Evolutionary conservation across 2,888 invertebrate genomes (phyloP).

Genomic region (Loripinus fragilis): DNA sequence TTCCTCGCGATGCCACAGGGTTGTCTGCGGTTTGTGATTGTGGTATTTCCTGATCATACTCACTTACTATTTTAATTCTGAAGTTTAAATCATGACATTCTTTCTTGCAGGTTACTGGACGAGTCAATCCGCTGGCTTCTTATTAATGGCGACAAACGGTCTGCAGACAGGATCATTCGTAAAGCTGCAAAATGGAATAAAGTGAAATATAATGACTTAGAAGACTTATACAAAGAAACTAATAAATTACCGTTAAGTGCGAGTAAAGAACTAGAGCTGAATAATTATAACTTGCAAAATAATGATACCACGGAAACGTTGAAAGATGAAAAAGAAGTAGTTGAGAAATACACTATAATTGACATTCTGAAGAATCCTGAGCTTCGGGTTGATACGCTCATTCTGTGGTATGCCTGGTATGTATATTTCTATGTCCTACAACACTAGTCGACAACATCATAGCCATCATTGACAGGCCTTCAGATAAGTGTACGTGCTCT

Average conservation of each 20-base stretch:
- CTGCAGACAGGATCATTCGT: constrained; percentile 58
- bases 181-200: constrained; percentile 66
- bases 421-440: too few relatives aligned
- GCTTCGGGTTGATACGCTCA: constrained; percentile 59
- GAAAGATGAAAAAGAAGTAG: neutral
- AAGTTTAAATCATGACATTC: too few relatives aligned
- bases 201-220: constrained; percentile 37
- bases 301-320: neutral
- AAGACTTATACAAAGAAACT: constrained; percentile 11
- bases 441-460: too few relatives aligned
- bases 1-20: too few relatives aligned
- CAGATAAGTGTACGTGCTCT: too few relatives aligned
- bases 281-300: neutral
- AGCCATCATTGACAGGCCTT: too few relatives aligned
- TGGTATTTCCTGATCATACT: too few relatives aligned
- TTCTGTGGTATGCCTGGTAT: constrained; percentile 67
- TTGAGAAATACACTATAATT: constrained; percentile 53
- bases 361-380: constrained; percentile 64
- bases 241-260: neutral
- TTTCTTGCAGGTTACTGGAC: constrained; percentile 60
- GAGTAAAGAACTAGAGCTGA: neutral
- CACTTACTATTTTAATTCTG: too few relatives aligned
- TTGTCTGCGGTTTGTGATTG: too few relatives aligned
- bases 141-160: constrained; percentile 57
- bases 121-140: constrained; percentile 71